Conservation (phyloP, 2,888 invertebrate species). For the Piscicola geometra region DNA sequence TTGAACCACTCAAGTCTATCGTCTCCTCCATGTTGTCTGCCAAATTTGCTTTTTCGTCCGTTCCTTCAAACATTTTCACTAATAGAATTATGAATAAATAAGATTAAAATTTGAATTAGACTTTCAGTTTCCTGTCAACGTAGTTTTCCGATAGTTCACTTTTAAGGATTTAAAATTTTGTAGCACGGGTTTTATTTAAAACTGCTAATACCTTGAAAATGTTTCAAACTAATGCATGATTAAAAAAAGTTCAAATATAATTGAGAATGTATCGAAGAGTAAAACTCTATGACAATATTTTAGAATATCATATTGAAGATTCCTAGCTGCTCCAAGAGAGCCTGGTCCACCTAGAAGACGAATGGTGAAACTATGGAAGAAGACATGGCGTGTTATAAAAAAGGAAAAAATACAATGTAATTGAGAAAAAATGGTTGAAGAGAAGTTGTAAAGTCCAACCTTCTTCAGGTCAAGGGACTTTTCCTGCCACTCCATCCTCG, state of each 20-base stretch:
- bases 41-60: background rate
- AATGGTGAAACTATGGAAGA: background rate
- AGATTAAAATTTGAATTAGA: background rate
- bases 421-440: too few relatives aligned
- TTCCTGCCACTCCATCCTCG: too few relatives aligned
- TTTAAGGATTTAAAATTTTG: too few relatives aligned
- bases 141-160: background rate
- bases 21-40: background rate
- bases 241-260: background rate
- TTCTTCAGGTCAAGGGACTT: too few relatives aligned
- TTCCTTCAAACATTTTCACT: background rate
- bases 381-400: background rate
- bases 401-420: background rate
- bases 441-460: too few relatives aligned
- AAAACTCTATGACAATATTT: background rate
- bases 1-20: constrained; percentile 26
- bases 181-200: background rate
- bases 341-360: background rate
- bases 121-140: constrained; percentile 5
- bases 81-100: background rate
- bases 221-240: background rate
- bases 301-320: background rate
- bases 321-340: background rate
- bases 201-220: background rate
- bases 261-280: too few relatives aligned